A percentile compares a stretch with the other conserved stretches of the same genome.
These are phyloP conservation scores for Ormyrus labotus DNA, from an alignment of 2,888 invertebrate genomes.

Conservation along the genomic window DNA sequence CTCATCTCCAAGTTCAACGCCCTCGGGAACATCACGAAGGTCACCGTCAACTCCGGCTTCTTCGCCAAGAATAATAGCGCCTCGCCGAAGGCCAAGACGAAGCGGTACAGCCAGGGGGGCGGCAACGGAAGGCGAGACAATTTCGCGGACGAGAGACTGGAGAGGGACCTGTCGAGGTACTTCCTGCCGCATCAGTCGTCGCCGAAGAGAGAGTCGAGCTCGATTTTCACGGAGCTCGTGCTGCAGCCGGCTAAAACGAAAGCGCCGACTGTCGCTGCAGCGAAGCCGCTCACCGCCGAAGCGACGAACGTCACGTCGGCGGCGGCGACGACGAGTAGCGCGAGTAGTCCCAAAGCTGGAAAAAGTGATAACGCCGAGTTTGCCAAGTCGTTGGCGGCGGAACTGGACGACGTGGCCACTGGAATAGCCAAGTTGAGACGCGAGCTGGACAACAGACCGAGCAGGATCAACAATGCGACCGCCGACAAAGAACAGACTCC, in stretches of 20 bases:
- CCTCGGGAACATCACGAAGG: constrained; percentile 78
- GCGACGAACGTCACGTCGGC: neutral
- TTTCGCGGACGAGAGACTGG: constrained; percentile 7
- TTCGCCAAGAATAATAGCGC: constrained; percentile 75
- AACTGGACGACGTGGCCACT: constrained; percentile 51
- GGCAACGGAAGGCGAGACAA: neutral
- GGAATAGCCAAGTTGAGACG: constrained; percentile 45
- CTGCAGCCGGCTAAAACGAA: neutral
- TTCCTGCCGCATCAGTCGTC: constrained; percentile 63
- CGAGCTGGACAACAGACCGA: constrained; percentile 46
- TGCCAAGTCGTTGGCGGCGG: constrained; percentile 43
- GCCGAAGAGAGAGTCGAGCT: constrained; percentile 49
- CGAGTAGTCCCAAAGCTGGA: neutral
- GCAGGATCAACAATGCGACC: neutral
- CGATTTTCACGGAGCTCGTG: constrained; percentile 40
- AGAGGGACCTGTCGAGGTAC: constrained; percentile 67
- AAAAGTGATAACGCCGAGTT: constrained; percentile 32
- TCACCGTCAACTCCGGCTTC: constrained; percentile 77
- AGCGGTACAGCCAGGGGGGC: constrained; percentile 48
- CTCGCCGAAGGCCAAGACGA: constrained; percentile 47
- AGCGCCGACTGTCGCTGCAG: too few relatives aligned
- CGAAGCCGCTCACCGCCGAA: too few relatives aligned
- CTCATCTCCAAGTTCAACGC: constrained; percentile 82
- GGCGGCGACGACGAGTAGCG: neutral
- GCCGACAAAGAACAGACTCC: constrained; percentile 5